Percentiles rank a stretch among this genome's conserved stretches.
Conservation (phyloP, 2,113 vertebrate genomes). For the Falcunculus frontatus region DNA sequence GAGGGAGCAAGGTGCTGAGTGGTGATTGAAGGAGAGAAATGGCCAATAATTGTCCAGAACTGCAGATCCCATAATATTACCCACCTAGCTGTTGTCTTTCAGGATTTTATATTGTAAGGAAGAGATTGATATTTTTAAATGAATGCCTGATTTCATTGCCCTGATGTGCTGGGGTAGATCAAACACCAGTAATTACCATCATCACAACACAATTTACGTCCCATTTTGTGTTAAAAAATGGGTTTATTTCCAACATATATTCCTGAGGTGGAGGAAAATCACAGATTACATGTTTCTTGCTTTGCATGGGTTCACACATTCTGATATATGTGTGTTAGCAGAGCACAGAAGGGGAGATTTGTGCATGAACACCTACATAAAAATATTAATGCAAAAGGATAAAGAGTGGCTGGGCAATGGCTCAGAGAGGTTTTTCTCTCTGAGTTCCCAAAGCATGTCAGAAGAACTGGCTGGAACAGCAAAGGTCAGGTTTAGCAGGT, state of each 20-base stretch:
- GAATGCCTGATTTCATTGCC: not conserved
- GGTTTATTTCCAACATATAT: not conserved
- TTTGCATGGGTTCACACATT: not conserved
- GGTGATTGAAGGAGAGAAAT: not conserved
- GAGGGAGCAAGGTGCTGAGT: not conserved
- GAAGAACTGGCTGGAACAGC: not conserved
- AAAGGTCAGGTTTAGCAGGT: not conserved
- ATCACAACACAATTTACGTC: not conserved
- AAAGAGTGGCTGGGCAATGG: not conserved
- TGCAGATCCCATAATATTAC: not conserved
- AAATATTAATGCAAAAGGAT: not conserved
- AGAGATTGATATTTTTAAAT: not conserved
- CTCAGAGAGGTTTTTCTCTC: not conserved
- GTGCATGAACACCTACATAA: not conserved
- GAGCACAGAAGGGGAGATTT: not conserved
- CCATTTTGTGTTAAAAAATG: not conserved
- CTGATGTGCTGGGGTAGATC: not conserved
- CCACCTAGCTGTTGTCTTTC: not conserved
- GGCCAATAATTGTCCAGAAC: not conserved
- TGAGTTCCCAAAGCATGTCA: not conserved
- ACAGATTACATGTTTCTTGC: not conserved
- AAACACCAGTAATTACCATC: not conserved
- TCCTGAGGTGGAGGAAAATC: not conserved
- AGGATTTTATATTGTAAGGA: not conserved
- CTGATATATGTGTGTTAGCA: not conserved